phyloP scores from a whole-genome alignment of 2,113 vertebrate genomes.

The Crotalus horridus region DNA sequence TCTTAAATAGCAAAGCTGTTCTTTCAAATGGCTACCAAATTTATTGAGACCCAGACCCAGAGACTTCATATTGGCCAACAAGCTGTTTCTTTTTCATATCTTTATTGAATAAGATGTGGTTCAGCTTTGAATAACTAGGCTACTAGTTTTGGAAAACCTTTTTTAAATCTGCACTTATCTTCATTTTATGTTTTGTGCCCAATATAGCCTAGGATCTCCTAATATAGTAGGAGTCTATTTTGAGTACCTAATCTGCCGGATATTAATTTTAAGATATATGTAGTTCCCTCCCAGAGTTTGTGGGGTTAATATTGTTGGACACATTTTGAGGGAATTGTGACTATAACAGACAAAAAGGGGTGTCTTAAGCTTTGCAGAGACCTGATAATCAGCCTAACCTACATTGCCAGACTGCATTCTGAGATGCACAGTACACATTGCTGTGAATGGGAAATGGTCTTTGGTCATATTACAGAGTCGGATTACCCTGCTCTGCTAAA shows the following conservation, averaged over 20 bases:
- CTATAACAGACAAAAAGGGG: not conserved
- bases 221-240: not conserved
- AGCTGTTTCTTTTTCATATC: not conserved
- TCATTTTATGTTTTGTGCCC: not conserved
- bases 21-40: not conserved
- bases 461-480: not conserved
- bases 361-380: not conserved
- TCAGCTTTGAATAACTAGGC: not conserved
- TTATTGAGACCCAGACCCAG: not conserved
- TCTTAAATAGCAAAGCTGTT: not conserved
- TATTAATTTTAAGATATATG: not conserved
- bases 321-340: not conserved
- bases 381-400: not conserved
- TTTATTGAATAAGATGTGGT: not conserved
- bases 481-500: not conserved
- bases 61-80: not conserved
- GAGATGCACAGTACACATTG: not conserved
- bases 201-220: not conserved
- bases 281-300: not conserved
- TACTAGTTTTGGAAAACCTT: not conserved
- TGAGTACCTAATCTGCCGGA: not conserved
- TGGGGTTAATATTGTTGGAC: not conserved
- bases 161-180: not conserved
- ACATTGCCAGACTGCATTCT: not conserved
- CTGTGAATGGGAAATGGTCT: not conserved